Conservation (phyloP, 2,797 vertebrate species). For the Arnoldichthys spilopterus region DNA sequence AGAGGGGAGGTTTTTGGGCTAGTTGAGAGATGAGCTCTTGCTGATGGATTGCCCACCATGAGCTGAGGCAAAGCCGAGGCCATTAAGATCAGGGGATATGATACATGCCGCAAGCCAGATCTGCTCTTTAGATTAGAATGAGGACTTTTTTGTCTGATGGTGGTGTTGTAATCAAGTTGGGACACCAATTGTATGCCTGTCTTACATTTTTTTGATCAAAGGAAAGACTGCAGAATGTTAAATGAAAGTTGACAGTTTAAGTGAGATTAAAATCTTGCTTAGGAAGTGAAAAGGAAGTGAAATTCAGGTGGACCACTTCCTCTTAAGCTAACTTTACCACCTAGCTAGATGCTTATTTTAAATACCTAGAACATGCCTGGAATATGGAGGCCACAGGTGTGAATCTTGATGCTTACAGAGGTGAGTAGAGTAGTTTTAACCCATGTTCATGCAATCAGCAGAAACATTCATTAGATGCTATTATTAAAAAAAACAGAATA, state of each 20-base stretch:
- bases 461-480: too few relatives aligned
- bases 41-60: conserved; percentile 9
- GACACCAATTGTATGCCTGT: conserved; percentile 9
- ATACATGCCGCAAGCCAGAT: conserved; percentile 16
- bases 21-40: not conserved
- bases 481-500: too few relatives aligned
- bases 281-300: not conserved
- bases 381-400: too few relatives aligned
- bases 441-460: too few relatives aligned
- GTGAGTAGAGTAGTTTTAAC: too few relatives aligned
- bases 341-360: not conserved
- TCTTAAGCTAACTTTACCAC: not conserved
- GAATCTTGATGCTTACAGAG: too few relatives aligned
- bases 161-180: not conserved
- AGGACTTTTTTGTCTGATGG: conserved; percentile 1
- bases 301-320: not conserved
- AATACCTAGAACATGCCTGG: not conserved
- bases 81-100: conserved; percentile 24
- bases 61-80: conserved; percentile 4
- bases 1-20: not conserved
- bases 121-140: conserved; percentile 12
- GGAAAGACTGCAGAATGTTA: conserved; percentile 51
- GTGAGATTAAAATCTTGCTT: conserved; percentile 4
- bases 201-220: conserved; percentile 27
- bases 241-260: conserved; percentile 57